phyloP scores from a whole-genome alignment of 2,797 vertebrate genomes.

The Tokudaia muenninki region DNA sequence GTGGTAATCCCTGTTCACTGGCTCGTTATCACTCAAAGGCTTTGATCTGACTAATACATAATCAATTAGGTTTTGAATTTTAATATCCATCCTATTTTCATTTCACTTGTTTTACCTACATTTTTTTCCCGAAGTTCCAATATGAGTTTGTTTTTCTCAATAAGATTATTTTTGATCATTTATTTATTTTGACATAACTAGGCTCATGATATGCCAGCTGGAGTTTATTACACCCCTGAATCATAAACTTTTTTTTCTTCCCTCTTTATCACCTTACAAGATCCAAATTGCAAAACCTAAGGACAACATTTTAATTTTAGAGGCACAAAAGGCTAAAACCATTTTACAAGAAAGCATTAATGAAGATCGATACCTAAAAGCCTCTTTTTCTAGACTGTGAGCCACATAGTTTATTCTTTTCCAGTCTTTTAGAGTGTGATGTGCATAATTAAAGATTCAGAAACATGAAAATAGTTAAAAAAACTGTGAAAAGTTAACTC shows the following conservation, averaged over 20 bases:
- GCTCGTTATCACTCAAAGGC: constrained; percentile 80
- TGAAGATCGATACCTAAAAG: constrained; percentile 64
- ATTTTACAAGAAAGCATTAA: constrained; percentile 58
- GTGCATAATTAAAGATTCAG: constrained; percentile 40
- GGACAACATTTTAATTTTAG: constrained; percentile 65
- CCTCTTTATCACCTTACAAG: constrained; percentile 64
- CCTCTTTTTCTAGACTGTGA: constrained; percentile 49
- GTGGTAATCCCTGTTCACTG: constrained; percentile 77
- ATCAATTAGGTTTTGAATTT: constrained; percentile 87
- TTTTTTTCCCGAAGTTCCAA: constrained; percentile 78
- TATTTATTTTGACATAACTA: constrained; percentile 85
- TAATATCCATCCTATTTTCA: constrained; percentile 84
- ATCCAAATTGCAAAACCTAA: constrained; percentile 57
- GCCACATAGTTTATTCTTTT: constrained; percentile 35
- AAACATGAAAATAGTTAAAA: constrained; percentile 1
- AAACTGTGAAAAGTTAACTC: constrained; percentile 37
- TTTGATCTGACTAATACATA: constrained; percentile 88
- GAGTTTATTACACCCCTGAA: constrained; percentile 69
- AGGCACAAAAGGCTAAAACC: constrained; percentile 12
- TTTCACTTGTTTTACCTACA: constrained; percentile 78
- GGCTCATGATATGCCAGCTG: constrained; percentile 77
- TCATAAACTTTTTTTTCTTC: constrained; percentile 54
- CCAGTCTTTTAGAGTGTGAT: constrained; percentile 36
- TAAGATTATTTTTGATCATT: constrained; percentile 86
- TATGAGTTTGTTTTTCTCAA: constrained; percentile 77